These are phyloP conservation scores for Cherax quadricarinatus DNA, from an alignment of 1,140 invertebrate genomes.

Conservation along the genomic window DNA sequence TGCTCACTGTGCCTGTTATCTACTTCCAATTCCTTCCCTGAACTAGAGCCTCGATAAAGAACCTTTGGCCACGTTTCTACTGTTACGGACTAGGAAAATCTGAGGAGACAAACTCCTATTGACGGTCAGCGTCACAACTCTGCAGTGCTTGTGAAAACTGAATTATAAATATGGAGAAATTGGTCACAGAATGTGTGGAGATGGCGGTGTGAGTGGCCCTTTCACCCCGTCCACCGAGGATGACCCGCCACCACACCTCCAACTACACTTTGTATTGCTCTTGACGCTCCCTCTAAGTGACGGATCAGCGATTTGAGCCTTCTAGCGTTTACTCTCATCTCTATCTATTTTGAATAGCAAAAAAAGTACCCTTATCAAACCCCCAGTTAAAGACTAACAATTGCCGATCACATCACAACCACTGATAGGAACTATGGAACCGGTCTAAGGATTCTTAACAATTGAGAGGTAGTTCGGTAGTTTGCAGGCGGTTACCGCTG, in stretches of 20 bases:
- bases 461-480: slow-evolving; percentile 65
- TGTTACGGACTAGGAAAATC: background rate
- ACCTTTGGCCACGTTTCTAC: background rate
- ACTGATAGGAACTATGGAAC: slow-evolving; percentile 65
- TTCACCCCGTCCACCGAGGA: background rate
- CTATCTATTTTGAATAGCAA: slow-evolving; percentile 36
- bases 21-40: background rate
- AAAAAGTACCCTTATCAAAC: slow-evolving; percentile 13
- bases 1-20: background rate
- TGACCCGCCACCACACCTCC: background rate
- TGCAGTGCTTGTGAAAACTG: background rate
- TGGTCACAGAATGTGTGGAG: slow-evolving; percentile 5
- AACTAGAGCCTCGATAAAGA: background rate
- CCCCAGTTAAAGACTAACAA: slow-evolving; percentile 19
- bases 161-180: slow-evolving; percentile 6
- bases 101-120: background rate
- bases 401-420: slow-evolving; percentile 51
- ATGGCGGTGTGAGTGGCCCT: background rate
- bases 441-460: slow-evolving; percentile 59
- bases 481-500: slow-evolving; percentile 5
- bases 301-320: slow-evolving; percentile 29
- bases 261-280: slow-evolving; percentile 13
- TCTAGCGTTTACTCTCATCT: slow-evolving; percentile 20
- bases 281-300: slow-evolving; percentile 1
- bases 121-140: background rate